phyloP scores from a whole-genome alignment of 2,888 invertebrate species.

The Strigamia maritima region DNA sequence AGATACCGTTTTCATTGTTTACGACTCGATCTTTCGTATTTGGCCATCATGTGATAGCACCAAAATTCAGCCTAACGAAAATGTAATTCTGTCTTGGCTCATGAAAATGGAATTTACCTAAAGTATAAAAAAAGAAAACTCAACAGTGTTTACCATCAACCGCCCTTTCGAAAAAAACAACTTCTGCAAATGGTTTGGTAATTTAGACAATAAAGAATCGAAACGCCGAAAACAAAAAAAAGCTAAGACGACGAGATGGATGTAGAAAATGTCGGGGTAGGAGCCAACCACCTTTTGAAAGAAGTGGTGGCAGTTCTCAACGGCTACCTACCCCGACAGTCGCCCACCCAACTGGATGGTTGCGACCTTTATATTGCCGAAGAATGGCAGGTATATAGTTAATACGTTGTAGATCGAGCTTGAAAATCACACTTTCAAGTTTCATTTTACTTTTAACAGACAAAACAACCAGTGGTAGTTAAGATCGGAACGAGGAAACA shows the following conservation, averaged over 20 bases:
- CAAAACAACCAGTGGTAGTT: conserved; percentile 21
- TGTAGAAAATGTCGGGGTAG: conserved; percentile 4
- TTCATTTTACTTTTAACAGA: not conserved
- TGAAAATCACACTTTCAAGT: not conserved
- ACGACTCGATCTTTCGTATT: not conserved
- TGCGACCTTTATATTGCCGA: conserved; percentile 35
- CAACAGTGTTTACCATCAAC: not conserved
- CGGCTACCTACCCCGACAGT: conserved; percentile 36
- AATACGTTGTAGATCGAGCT: not conserved
- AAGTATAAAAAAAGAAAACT: not conserved
- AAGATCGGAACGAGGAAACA: conserved; percentile 19
- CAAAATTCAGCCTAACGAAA: not conserved
- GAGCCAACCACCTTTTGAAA: conserved; percentile 19
- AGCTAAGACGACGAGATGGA: not conserved
- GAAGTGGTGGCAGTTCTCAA: conserved; percentile 36
- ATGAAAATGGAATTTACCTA: not conserved
- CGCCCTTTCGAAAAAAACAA: not conserved
- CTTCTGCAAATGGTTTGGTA: not conserved
- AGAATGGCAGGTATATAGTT: conserved; percentile 31
- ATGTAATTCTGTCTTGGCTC: not conserved
- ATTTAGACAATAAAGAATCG: not conserved
- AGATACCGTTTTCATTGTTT: not conserved
- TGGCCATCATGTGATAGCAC: not conserved
- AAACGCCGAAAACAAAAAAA: not conserved
- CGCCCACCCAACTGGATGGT: not conserved